A percentile compares a stretch with the other conserved stretches of the same genome.
phyloP scores from a whole-genome alignment of 2,797 vertebrate genomes.

The Enteromius afrohamiltoni region DNA sequence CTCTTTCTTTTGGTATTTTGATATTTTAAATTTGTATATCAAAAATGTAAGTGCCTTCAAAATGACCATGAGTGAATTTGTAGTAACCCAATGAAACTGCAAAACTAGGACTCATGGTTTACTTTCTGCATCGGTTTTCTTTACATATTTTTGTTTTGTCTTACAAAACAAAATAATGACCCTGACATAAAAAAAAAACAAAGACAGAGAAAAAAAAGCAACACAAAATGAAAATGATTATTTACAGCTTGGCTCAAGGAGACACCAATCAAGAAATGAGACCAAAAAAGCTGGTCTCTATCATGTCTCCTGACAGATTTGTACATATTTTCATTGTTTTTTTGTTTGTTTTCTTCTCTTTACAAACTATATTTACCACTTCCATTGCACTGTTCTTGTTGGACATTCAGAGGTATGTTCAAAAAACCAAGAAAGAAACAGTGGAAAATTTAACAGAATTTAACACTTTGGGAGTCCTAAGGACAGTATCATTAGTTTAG shows the following conservation, averaged over 20 bases:
- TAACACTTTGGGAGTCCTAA: constrained; percentile 31
- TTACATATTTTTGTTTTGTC: constrained; percentile 82
- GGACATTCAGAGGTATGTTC: constrained; percentile 50
- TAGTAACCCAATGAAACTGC: constrained; percentile 74
- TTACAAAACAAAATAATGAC: constrained; percentile 92
- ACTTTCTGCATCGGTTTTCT: constrained; percentile 79
- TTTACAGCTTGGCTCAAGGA: constrained; percentile 81
- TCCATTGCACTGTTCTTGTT: constrained; percentile 54
- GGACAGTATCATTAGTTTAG: constrained; percentile 52
- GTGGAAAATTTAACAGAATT: constrained; percentile 37
- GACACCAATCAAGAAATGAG: constrained; percentile 63
- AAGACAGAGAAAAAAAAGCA: constrained; percentile 74
- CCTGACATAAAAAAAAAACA: constrained; percentile 82
- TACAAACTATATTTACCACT: constrained; percentile 66
- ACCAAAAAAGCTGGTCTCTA: constrained; percentile 62
- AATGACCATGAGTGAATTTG: constrained; percentile 73
- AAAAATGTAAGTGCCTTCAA: constrained; percentile 86
- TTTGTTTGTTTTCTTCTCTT: constrained; percentile 58
- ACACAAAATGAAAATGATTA: constrained; percentile 75
- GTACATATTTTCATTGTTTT: constrained; percentile 68
- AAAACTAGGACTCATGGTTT: constrained; percentile 75
- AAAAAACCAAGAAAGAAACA: constrained; percentile 54
- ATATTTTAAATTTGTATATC: constrained; percentile 70
- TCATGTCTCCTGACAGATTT: constrained; percentile 49
- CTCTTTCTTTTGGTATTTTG: constrained; percentile 70